phyloP scores from a whole-genome alignment of 2,797 vertebrate species.

The Sebastiscus tertius region DNA sequence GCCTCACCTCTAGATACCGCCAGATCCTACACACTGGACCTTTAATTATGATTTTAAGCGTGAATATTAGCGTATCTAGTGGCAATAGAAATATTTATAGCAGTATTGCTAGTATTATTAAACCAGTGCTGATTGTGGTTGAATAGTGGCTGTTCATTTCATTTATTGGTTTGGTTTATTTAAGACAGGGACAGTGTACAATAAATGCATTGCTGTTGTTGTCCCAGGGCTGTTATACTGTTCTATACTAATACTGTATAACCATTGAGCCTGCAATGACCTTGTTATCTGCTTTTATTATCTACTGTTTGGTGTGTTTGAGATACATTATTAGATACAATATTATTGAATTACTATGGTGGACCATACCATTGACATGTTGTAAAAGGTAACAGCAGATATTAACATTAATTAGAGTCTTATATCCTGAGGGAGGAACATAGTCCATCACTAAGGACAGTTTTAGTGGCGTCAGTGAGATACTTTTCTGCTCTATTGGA shows the following conservation, averaged over 20 bases:
- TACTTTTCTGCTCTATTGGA: slow-evolving; percentile 68
- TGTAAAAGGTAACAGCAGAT: slow-evolving; percentile 37
- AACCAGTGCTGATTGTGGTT: not conserved
- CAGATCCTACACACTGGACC: too few relatives aligned
- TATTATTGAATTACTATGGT: slow-evolving; percentile 25
- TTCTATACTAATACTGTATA: not conserved
- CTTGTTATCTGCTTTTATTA: slow-evolving; percentile 1
- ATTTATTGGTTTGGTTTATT: too few relatives aligned
- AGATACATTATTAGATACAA: slow-evolving; percentile 1
- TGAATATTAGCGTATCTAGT: not conserved
- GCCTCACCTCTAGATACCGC: too few relatives aligned
- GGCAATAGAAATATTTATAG: not conserved
- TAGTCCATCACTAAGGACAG: slow-evolving; percentile 49
- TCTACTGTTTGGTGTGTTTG: slow-evolving; percentile 10
- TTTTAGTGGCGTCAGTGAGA: slow-evolving; percentile 57
- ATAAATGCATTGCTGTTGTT: too few relatives aligned
- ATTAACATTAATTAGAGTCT: slow-evolving; percentile 58
- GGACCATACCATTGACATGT: slow-evolving; percentile 9
- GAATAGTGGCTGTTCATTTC: not conserved
- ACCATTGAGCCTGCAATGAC: not conserved
- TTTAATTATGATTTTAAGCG: not conserved
- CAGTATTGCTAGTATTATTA: not conserved
- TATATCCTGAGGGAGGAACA: slow-evolving; percentile 52
- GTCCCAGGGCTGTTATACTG: not conserved
- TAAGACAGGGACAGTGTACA: too few relatives aligned